Conservation (phyloP, 2,797 vertebrate genomes). For the Enteromius radiatus region DNA sequence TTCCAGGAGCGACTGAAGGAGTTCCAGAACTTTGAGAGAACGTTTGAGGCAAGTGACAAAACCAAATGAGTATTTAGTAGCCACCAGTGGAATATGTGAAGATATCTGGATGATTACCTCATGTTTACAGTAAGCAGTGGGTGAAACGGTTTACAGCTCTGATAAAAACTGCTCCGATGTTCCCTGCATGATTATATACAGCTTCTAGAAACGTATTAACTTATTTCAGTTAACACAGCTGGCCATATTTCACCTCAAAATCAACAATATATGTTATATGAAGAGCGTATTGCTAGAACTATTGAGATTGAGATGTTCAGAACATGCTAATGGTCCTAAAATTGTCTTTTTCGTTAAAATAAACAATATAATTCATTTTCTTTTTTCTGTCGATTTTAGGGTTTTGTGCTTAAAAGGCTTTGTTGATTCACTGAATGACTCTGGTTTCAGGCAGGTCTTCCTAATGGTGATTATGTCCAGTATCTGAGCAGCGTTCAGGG, state of each 20-base stretch:
- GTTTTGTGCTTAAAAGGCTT: not conserved
- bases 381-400: not conserved
- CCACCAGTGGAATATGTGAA: not conserved
- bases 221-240: no score
- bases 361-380: not conserved
- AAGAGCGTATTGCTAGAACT: not conserved
- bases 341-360: not conserved
- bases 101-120: not conserved
- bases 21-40: conserved; percentile 82
- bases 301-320: not conserved
- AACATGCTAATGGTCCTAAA: not conserved
- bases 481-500: not conserved
- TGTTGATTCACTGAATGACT: not conserved
- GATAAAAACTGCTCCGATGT: not conserved
- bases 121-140: conserved; percentile 21
- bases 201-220: not conserved
- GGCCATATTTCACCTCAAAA: no score
- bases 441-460: not conserved
- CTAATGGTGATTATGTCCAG: not conserved
- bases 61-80: not conserved
- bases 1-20: conserved; percentile 81
- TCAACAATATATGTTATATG: not conserved
- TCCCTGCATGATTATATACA: not conserved
- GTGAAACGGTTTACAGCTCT: conserved; percentile 13
- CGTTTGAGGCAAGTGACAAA: conserved; percentile 78